Conservation (phyloP, 2,888 invertebrate species). For the Theristus sp. region DNA sequence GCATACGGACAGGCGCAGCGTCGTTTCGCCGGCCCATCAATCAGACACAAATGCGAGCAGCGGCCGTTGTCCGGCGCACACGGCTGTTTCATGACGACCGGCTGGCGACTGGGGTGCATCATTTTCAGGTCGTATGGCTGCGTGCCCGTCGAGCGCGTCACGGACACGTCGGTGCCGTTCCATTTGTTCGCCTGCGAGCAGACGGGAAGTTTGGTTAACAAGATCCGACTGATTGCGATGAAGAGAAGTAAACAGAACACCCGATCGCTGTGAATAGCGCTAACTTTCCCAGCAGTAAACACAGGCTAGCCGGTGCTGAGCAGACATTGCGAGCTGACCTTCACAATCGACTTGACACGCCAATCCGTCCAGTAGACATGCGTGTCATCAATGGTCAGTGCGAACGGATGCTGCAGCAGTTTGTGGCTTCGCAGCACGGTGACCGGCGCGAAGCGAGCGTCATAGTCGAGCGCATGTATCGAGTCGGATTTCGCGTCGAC, state of each 20-base stretch:
- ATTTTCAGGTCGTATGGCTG: conserved; percentile 80
- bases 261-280: too few species aligned
- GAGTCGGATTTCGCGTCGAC: conserved; percentile 46
- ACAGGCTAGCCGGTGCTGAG: too few species aligned
- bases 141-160: conserved; percentile 59
- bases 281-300: too few species aligned
- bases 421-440: conserved; percentile 51
- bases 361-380: conserved; percentile 86
- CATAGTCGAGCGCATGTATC: conserved; percentile 60
- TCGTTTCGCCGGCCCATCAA: conserved; percentile 46
- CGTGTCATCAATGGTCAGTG: conserved; percentile 62
- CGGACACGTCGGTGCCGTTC: conserved; percentile 53
- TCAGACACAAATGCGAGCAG: conserved; percentile 63
- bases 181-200: conserved; percentile 54
- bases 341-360: conserved; percentile 63
- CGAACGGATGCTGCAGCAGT: conserved; percentile 63
- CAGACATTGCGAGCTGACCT: too few species aligned
- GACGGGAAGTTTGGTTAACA: conserved; percentile 3
- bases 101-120: conserved; percentile 55
- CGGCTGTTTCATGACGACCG: conserved; percentile 26
- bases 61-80: conserved; percentile 43
- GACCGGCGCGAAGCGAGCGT: conserved; percentile 50
- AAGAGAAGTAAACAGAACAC: too few species aligned
- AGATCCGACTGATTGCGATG: too few species aligned
- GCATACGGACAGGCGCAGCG: conserved; percentile 69